Evolutionary conservation across 2,888 invertebrate species (phyloP).

Genomic region (Lysandra coridon): DNA sequence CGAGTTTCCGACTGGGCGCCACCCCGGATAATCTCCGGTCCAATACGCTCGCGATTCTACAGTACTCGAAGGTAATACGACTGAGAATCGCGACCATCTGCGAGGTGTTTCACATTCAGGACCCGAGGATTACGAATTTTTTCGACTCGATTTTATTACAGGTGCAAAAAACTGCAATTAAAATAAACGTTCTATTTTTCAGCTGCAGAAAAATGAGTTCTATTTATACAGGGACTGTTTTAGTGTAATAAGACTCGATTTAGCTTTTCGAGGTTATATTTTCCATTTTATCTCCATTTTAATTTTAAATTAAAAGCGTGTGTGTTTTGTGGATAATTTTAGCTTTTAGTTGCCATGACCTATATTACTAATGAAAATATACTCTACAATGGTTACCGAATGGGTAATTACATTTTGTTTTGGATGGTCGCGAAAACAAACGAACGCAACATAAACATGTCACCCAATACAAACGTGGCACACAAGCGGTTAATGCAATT

Average conservation of each 20-base stretch:
- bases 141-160: constrained; percentile 23
- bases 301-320: constrained; percentile 7
- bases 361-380: constrained; percentile 5
- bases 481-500: constrained; percentile 32
- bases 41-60: constrained; percentile 56
- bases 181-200: constrained; percentile 29
- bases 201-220: constrained; percentile 25
- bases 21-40: constrained; percentile 57
- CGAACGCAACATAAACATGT: neutral
- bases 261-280: constrained; percentile 8
- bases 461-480: neutral
- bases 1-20: constrained; percentile 43
- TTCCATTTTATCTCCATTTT: constrained; percentile 8
- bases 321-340: neutral
- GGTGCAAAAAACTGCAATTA: constrained; percentile 19
- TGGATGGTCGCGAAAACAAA: neutral
- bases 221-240: constrained; percentile 14
- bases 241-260: constrained; percentile 18
- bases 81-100: constrained; percentile 17
- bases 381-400: neutral
- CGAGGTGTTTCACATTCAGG: constrained; percentile 7
- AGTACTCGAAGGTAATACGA: constrained; percentile 32
- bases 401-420: constrained; percentile 11
- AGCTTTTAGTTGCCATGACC: neutral
- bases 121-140: constrained; percentile 22